Base-by-base conservation (phyloP, 2,113 vertebrate species). In the Dunckerocampus dactyliophorus region DNA sequence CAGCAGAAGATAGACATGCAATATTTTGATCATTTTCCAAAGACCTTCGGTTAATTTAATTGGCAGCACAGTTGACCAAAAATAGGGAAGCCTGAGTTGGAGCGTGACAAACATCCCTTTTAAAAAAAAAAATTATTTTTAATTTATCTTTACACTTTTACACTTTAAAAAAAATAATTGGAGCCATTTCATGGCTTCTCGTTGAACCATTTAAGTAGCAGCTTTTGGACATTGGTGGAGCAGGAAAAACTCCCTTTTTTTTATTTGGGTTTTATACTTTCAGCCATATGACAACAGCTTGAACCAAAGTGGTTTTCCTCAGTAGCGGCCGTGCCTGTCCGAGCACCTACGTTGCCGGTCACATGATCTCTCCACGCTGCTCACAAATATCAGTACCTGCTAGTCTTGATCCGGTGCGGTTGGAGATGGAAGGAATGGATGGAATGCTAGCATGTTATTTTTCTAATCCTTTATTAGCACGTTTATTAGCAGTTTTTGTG, bases 281-380 rank as follows among this genome's bases (percentile, higher is more conserved):
- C 93, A 94, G 92, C 93, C 94, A 93, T 93, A 92, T 88, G 83
- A 94, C 92, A 91, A 85, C 95, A 98, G 97, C 97, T 98, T 95
- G 91, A 97, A 99, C 96, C 97, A 99, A 99, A 98, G 96, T 95
- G 92, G 92, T 94, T 95, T 84, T 95, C 92, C 92, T 95, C 94
- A 92, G 92, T 92, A 93, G 93, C 92, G 95, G 94, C 93, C 94
- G 95, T 96, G 95, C 94, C 95, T 93, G 92, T 92, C 91, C 85
- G 90, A 91, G 94, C 92, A 92, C 93, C 90, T 90, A 79, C 85
- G 77, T 79, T 90, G 92, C 92, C 88, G 90, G 93, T 92, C 91
- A 90, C 86, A 71, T 87, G 87, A 90, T 90, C 91, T 94, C 67
- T 90, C 90, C 90, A 92, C 93, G 92, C 93, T 93, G 93, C 93